These are phyloP conservation scores for Sarcophaga carnaria DNA, from an alignment of 2,888 invertebrate species.

Conservation along the genomic window DNA sequence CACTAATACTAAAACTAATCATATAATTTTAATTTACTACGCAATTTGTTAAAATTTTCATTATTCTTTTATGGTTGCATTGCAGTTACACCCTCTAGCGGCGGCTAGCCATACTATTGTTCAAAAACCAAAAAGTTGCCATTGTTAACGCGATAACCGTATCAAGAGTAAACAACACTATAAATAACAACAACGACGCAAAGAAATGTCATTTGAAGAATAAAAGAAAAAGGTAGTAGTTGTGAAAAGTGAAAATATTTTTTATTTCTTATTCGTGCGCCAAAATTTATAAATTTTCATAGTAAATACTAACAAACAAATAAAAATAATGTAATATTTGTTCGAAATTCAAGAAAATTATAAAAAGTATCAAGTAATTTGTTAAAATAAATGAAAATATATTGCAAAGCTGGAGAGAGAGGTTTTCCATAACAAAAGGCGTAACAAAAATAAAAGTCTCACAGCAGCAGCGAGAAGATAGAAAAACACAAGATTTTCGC, in stretches of 20 bases:
- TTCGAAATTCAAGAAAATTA: constrained; percentile 1
- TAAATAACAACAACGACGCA: constrained; percentile 5
- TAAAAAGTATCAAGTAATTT: not conserved
- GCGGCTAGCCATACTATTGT: not conserved
- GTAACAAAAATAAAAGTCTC: constrained; percentile 25
- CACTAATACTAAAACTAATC: too few species aligned
- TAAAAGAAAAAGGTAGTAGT: constrained; percentile 38
- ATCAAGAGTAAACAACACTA: constrained; percentile 5
- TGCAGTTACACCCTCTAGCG: not conserved
- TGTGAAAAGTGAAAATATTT: constrained; percentile 45
- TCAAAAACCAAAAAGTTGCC: not conserved
- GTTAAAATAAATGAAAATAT: not conserved
- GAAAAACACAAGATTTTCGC: constrained; percentile 14
- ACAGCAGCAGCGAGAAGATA: not conserved
- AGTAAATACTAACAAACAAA: constrained; percentile 24
- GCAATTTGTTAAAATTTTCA: too few species aligned
- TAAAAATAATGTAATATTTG: constrained; percentile 38
- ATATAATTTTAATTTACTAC: too few species aligned
- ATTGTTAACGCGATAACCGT: not conserved
- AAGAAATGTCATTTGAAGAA: constrained; percentile 54
- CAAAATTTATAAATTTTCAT: constrained; percentile 49
- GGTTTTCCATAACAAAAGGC: constrained; percentile 8
- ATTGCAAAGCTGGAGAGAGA: not conserved
- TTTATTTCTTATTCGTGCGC: constrained; percentile 55
- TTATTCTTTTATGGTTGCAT: too few species aligned